Evolutionary conservation across 1,140 invertebrate species (phyloP).

Genomic region (Atopsyche davidsoni): DNA sequence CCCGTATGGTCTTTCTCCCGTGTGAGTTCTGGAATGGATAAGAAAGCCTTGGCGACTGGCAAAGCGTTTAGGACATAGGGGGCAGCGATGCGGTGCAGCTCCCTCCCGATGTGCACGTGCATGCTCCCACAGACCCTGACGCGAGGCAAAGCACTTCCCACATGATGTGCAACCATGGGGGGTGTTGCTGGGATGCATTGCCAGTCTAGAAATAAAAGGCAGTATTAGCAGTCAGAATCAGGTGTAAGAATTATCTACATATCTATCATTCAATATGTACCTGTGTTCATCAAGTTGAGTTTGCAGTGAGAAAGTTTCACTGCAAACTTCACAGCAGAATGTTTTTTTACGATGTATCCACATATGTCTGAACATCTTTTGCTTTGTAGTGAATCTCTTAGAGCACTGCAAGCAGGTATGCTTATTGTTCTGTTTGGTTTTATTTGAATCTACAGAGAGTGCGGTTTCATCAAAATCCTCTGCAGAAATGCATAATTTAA

Average conservation of each 20-base stretch:
- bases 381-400: conserved; percentile 48
- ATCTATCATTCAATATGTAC: conserved; percentile 7
- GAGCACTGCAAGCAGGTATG: conserved; percentile 44
- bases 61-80: conserved; percentile 47
- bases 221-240: too few species aligned
- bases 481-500: too few species aligned
- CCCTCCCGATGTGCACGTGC: conserved; percentile 42
- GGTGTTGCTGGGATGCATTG: conserved; percentile 42
- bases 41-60: conserved; percentile 58
- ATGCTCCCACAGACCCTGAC: conserved; percentile 49
- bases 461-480: too few species aligned
- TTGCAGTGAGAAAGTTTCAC: conserved; percentile 42
- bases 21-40: conserved; percentile 16
- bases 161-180: conserved; percentile 45
- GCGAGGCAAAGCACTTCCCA: conserved; percentile 45
- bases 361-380: conserved; percentile 48
- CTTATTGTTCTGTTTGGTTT: conserved; percentile 39
- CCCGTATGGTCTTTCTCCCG: conserved; percentile 17
- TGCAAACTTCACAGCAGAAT: conserved; percentile 45
- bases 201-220: conserved; percentile 33
- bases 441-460: too few species aligned
- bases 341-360: conserved; percentile 51
- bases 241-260: too few species aligned
- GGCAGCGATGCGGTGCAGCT: conserved; percentile 52
- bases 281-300: conserved; percentile 41